These are phyloP conservation scores for Drosophila ananassae DNA, from an alignment of 1,140 invertebrate genomes.

Conservation along the genomic window DNA sequence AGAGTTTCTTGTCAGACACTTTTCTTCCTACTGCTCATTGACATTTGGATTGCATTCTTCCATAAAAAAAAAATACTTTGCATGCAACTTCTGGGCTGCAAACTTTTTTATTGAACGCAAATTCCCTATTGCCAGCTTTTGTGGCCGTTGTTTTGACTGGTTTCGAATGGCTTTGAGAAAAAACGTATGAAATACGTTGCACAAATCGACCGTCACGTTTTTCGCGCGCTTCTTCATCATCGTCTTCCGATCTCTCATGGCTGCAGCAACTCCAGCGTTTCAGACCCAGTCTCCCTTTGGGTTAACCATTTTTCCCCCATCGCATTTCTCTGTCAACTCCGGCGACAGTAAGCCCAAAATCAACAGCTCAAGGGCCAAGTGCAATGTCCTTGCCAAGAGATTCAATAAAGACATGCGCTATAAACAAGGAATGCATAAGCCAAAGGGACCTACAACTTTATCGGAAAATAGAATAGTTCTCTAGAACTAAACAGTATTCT, in stretches of 20 bases:
- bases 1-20: slow-evolving; percentile 14
- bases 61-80: slow-evolving; percentile 14
- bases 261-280: slow-evolving; percentile 5
- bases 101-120: slow-evolving; percentile 44
- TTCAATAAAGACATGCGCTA: not conserved
- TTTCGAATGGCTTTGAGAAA: slow-evolving; percentile 6
- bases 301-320: slow-evolving; percentile 47
- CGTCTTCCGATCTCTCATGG: slow-evolving; percentile 24
- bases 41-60: slow-evolving; percentile 57
- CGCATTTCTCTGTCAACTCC: slow-evolving; percentile 59
- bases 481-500: too few relatives aligned
- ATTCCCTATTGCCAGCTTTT: slow-evolving; percentile 71
- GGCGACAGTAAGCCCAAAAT: slow-evolving; percentile 31
- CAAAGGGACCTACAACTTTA: not conserved
- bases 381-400: slow-evolving; percentile 4
- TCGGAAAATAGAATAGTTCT: not conserved
- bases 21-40: slow-evolving; percentile 15
- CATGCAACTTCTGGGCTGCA: slow-evolving; percentile 13
- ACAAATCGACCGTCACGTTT: slow-evolving; percentile 69
- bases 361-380: slow-evolving; percentile 4
- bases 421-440: not conserved
- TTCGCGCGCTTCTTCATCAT: slow-evolving; percentile 77
- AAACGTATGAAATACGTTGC: slow-evolving; percentile 29
- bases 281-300: slow-evolving; percentile 7
- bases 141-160: slow-evolving; percentile 19